phyloP scores from a whole-genome alignment of 2,888 invertebrate genomes.

The Brachylomia viminalis region DNA sequence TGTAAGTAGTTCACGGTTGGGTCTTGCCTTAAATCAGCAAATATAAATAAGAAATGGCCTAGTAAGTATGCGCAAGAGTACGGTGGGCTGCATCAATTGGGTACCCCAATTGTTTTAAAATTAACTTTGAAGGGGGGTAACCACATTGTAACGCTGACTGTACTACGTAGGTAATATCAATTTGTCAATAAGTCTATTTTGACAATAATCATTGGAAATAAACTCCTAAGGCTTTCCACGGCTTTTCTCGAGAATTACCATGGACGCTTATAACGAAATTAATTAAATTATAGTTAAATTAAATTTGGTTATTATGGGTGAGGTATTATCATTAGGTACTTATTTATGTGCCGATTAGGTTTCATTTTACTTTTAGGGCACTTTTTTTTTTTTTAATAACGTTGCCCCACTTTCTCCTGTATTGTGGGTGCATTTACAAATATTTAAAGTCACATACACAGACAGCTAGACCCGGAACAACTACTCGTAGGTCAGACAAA shows the following conservation, averaged over 20 bases:
- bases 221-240: background rate
- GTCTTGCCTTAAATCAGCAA: background rate
- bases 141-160: too few species aligned
- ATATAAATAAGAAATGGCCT: background rate
- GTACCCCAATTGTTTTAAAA: too few species aligned
- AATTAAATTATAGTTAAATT: slow-evolving; percentile 1
- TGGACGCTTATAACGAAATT: background rate
- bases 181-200: background rate
- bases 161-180: background rate
- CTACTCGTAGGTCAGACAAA: too few species aligned
- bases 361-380: too few species aligned
- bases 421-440: too few species aligned
- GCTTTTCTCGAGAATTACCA: background rate
- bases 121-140: too few species aligned
- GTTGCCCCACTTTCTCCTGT: too few species aligned
- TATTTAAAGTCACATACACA: too few species aligned
- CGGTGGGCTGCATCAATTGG: too few species aligned
- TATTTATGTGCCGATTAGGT: too few species aligned
- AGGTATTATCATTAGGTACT: background rate
- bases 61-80: background rate
- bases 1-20: background rate
- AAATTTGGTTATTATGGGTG: background rate
- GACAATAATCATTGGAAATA: slow-evolving; percentile 8
- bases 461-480: too few species aligned
- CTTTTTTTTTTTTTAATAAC: too few species aligned